Evolutionary conservation across 1,140 invertebrate genomes (phyloP).

Genomic region (Drosophila nebulosa): DNA sequence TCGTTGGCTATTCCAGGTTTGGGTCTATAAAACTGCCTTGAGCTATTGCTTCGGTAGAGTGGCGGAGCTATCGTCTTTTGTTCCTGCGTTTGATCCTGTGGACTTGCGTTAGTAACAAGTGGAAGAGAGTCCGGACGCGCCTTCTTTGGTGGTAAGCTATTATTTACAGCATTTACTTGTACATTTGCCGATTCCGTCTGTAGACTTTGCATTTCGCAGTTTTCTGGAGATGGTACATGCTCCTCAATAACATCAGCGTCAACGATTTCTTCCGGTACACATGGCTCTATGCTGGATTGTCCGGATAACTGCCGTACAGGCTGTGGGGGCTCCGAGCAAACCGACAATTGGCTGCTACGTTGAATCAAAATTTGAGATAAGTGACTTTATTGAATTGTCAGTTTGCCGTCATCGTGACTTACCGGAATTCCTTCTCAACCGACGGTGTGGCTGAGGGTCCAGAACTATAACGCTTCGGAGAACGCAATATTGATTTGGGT

Average conservation of each 20-base stretch:
- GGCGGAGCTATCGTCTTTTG: slow-evolving; percentile 20
- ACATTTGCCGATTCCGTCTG: slow-evolving; percentile 11
- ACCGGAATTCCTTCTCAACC: slow-evolving; percentile 77
- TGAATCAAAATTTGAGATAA: not conserved
- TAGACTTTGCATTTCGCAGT: slow-evolving; percentile 31
- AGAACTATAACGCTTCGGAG: slow-evolving; percentile 72
- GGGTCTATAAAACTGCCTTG: slow-evolving; percentile 72
- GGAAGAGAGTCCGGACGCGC: slow-evolving; percentile 66
- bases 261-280: slow-evolving; percentile 67
- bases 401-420: not conserved
- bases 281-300: slow-evolving; percentile 78
- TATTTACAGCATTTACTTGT: not conserved
- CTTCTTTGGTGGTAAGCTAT: slow-evolving; percentile 59
- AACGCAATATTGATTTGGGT: slow-evolving; percentile 70
- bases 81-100: slow-evolving; percentile 10
- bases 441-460: slow-evolving; percentile 76
- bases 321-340: slow-evolving; percentile 76
- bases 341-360: slow-evolving; percentile 65
- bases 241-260: slow-evolving; percentile 54
- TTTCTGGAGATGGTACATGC: slow-evolving; percentile 34
- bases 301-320: slow-evolving; percentile 77
- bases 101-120: slow-evolving; percentile 29
- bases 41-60: slow-evolving; percentile 71
- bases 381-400: not conserved
- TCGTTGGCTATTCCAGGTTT: slow-evolving; percentile 57